phyloP scores from a whole-genome alignment of 2,113 vertebrate species.

The Oxyruncus cristatus region DNA sequence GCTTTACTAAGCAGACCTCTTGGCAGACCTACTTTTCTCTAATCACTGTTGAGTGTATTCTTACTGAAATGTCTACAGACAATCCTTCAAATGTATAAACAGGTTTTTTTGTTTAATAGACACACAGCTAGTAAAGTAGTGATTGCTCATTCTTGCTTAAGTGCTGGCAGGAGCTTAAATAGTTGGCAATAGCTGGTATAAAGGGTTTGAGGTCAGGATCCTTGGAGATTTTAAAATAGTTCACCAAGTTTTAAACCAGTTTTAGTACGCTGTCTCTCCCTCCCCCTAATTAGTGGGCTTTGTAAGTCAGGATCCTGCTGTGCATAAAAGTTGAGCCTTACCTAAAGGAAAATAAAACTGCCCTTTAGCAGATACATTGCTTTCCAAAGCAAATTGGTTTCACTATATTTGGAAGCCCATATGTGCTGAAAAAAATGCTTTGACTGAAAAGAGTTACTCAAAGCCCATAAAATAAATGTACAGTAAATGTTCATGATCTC shows the following conservation, averaged over 20 bases:
- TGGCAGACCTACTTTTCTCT: not conserved
- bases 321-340: slow-evolving; percentile 59
- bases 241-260: not conserved
- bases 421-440: slow-evolving; percentile 38
- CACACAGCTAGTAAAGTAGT: not conserved
- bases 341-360: slow-evolving; percentile 67
- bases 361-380: slow-evolving; percentile 66
- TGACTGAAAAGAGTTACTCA: not conserved
- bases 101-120: not conserved
- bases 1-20: not conserved
- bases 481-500: slow-evolving; percentile 5
- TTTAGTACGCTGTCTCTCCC: not conserved
- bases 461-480: not conserved
- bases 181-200: not conserved
- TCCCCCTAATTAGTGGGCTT: slow-evolving; percentile 13
- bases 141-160: not conserved
- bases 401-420: slow-evolving; percentile 38
- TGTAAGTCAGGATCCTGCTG: slow-evolving; percentile 55
- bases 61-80: not conserved
- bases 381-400: slow-evolving; percentile 58
- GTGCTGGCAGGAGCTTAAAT: not conserved
- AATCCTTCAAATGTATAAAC: not conserved
- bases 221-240: not conserved
- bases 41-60: not conserved
- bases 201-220: not conserved